A percentile compares a stretch with the other conserved stretches of the same genome.
Conservation (phyloP, 2,888 invertebrate genomes). For the Hyposoter dolosus region DNA sequence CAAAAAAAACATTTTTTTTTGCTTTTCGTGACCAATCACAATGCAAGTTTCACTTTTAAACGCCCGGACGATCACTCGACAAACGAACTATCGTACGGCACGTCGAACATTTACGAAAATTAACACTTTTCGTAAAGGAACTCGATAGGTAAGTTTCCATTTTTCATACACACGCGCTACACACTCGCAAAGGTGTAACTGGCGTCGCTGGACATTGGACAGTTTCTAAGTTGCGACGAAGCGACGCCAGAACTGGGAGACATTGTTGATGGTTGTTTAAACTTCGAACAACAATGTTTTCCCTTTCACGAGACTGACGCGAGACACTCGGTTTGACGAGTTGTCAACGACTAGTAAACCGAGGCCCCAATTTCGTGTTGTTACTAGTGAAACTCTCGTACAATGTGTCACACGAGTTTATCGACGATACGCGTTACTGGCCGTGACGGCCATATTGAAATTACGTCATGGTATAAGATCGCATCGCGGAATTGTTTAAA, state of each 20-base stretch:
- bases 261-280: not conserved
- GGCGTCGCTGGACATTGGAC: not conserved
- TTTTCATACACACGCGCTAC: not conserved
- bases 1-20: not conserved
- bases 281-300: not conserved
- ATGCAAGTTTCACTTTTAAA: not conserved
- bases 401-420: conserved; percentile 15
- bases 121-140: not conserved
- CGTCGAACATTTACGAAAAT: not conserved
- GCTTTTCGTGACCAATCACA: not conserved
- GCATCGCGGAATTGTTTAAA: conserved; percentile 40
- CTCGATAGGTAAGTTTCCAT: not conserved
- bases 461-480: conserved; percentile 52
- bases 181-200: not conserved
- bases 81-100: not conserved
- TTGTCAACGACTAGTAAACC: conserved; percentile 29
- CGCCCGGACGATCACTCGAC: not conserved
- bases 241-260: not conserved
- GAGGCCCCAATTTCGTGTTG: conserved; percentile 7
- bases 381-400: conserved; percentile 38
- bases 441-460: conserved; percentile 53
- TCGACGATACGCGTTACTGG: conserved; percentile 20
- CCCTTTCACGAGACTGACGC: not conserved
- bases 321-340: conserved; percentile 7
- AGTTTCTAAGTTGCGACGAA: not conserved